Evolutionary conservation across 1,140 invertebrate species (phyloP).

Genomic region (Drosophila serrata): DNA sequence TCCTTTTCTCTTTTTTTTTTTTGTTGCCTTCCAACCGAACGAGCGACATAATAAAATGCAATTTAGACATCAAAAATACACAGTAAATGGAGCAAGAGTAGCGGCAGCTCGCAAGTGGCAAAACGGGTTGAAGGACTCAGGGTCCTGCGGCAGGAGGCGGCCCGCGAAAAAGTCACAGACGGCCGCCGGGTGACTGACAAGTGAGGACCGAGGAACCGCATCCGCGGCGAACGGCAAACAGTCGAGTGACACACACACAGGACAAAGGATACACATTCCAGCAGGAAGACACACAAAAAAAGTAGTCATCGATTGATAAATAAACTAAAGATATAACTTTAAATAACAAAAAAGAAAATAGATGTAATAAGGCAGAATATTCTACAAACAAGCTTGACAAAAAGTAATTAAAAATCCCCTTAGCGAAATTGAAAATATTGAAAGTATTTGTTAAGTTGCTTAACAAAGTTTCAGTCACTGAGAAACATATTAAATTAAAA

Average conservation of each 20-base stretch:
- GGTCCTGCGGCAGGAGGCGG: slow-evolving; percentile 3
- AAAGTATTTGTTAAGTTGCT: background rate
- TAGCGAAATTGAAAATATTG: too few relatives aligned
- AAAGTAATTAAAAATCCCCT: background rate
- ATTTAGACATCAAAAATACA: slow-evolving; percentile 83
- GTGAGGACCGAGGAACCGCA: slow-evolving; percentile 56
- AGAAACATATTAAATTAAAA: background rate
- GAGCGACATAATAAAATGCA: slow-evolving; percentile 82
- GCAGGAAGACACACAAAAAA: slow-evolving; percentile 36
- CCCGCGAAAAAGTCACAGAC: slow-evolving; percentile 54
- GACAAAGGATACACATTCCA: slow-evolving; percentile 28
- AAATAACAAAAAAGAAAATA: too few relatives aligned
- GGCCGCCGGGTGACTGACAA: slow-evolving; percentile 68
- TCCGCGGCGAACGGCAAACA: slow-evolving; percentile 40
- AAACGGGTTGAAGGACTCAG: slow-evolving; percentile 8
- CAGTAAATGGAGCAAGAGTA: slow-evolving; percentile 75
- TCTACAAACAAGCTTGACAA: too few relatives aligned
- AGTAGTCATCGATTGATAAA: slow-evolving; percentile 9
- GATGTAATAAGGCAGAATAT: background rate
- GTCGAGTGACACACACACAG: slow-evolving; percentile 25
- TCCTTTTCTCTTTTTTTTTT: background rate
- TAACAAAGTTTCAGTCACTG: too few relatives aligned
- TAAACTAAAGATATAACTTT: background rate
- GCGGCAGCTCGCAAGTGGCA: slow-evolving; percentile 44
- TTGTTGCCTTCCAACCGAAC: slow-evolving; percentile 33